Base-by-base conservation (phyloP, 2,113 vertebrate species). In the Sinocyclocheilus grahami region DNA sequence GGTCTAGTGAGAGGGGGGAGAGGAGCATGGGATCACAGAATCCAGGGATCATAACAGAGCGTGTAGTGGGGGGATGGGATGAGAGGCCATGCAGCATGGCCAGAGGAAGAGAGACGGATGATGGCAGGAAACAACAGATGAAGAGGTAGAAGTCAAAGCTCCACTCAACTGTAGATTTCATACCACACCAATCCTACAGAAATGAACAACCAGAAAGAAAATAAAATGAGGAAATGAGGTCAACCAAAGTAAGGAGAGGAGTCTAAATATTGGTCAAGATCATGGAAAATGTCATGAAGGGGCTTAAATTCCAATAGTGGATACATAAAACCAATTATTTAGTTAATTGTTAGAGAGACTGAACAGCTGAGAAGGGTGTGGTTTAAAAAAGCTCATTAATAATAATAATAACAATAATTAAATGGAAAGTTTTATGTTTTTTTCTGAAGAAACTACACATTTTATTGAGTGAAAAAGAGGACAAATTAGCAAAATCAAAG, bases 11-110 rank as follows among this genome's bases (percentile, higher is more conserved):
- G 30, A 30, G 76, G 79, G 92, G 90, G 92, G 90, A 90, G 86
- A 80, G 90, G 90, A 91, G 91, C 90, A 90, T 90, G 90, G 90
- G 91, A 91, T 91, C 92, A 93, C 90, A 92, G 92, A 91, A 92
- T 85, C 67, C 86, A 85, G 87, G 88, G 92, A 92, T 92, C 91
- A 90, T 89, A 90, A 90, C 89, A 92, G 87, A 88, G 79, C 79
- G 72, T 86, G 62, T 86, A 90, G 83, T 85, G 87, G 90, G 76
- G 91, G 90, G 88, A 90, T 86, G 90, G 87, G 90, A 89, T 85
- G 79, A 74, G 85, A 89, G 83, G 87, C 87, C 83, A 75, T 89
- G 86, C 87, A 78, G 84, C 86, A 83, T 67, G 69, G 37, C 85
- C 67, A 84, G 53, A 84, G 86, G 87, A 88, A 9, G 72, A 24